Evolutionary conservation across 2,113 vertebrate species (phyloP).

Genomic region (Malurus cyaneus): DNA sequence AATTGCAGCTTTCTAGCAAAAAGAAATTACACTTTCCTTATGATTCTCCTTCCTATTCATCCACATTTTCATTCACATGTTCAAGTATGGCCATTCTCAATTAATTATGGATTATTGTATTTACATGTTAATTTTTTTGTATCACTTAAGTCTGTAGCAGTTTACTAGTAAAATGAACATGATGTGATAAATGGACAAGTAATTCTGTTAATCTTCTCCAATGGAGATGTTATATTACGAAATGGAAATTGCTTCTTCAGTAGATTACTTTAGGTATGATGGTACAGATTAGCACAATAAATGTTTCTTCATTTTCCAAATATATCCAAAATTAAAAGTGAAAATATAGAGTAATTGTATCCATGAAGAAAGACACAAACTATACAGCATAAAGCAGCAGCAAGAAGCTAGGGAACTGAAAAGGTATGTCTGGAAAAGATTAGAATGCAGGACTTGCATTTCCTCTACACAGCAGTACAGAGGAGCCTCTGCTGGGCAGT

Average conservation of each 20-base stretch:
- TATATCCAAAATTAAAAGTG: background rate
- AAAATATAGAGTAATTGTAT: background rate
- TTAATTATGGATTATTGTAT: background rate
- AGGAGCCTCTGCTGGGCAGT: background rate
- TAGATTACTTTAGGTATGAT: background rate
- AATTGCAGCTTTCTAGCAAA: background rate
- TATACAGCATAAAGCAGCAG: background rate
- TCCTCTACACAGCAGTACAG: accelerated
- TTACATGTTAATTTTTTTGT: background rate
- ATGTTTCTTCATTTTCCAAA: background rate
- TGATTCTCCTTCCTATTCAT: background rate
- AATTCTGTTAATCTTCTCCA: background rate
- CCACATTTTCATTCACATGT: background rate
- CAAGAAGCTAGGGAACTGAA: background rate
- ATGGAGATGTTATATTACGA: background rate
- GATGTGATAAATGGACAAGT: background rate
- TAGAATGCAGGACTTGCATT: background rate
- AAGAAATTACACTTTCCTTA: background rate
- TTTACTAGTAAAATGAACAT: background rate
- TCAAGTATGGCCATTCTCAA: background rate
- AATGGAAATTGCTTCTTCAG: background rate
- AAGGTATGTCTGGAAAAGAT: background rate
- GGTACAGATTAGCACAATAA: background rate
- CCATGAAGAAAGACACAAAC: background rate
- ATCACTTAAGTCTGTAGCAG: background rate